phyloP scores from a whole-genome alignment of 2,888 invertebrate genomes.

The Bellardia pandia region DNA sequence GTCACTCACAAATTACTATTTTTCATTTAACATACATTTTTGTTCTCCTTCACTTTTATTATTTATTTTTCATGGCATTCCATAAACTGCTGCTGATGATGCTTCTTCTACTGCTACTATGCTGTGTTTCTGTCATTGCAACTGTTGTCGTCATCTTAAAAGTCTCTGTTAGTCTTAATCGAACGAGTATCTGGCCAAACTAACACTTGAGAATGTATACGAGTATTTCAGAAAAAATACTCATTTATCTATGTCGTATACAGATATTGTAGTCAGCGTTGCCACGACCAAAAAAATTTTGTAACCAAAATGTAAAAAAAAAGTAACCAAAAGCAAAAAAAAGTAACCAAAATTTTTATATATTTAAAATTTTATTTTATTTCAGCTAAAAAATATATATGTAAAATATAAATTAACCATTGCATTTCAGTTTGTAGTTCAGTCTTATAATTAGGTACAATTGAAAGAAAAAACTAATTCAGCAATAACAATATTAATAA shows the following conservation, averaged over 20 bases:
- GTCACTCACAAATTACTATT: constrained; percentile 58
- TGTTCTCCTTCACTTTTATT: neutral
- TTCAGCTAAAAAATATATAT: too few relatives aligned
- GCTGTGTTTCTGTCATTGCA: neutral
- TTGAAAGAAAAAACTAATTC: too few relatives aligned
- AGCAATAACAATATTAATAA: too few relatives aligned
- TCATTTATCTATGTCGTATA: neutral
- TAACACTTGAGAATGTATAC: neutral
- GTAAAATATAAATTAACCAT: too few relatives aligned
- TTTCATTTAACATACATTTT: neutral
- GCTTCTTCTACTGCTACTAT: neutral
- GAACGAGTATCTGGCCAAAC: constrained; percentile 8
- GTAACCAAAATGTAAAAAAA: too few relatives aligned
- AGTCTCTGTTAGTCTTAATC: neutral
- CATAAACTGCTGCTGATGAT: constrained; percentile 27
- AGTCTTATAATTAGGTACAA: too few relatives aligned
- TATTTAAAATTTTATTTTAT: too few relatives aligned
- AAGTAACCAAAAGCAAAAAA: too few relatives aligned
- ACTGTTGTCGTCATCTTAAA: constrained; percentile 10
- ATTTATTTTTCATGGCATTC: constrained; percentile 47
- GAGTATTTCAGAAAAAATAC: constrained; percentile 7
- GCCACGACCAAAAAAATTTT: too few relatives aligned
- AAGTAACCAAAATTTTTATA: too few relatives aligned
- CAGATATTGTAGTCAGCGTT: too few relatives aligned
- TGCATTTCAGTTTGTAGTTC: too few relatives aligned